phyloP scores from a whole-genome alignment of 2,113 vertebrate genomes.

The Grus americana region DNA sequence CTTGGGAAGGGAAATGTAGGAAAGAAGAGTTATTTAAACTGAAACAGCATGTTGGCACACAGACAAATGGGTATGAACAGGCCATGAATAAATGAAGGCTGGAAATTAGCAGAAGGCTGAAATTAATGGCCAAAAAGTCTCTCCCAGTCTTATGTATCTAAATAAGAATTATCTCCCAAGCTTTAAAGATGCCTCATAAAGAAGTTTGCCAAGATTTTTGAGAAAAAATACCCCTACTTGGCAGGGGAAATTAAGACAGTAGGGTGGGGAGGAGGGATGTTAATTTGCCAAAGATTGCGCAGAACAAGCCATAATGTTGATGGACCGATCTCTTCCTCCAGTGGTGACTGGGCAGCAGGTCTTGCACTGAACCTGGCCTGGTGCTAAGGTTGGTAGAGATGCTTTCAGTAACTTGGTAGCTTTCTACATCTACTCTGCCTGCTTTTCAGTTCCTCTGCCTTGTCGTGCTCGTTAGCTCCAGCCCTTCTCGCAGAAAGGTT shows the following conservation, averaged over 20 bases:
- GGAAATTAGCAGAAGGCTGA: constrained; percentile 43
- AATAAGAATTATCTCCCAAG: constrained; percentile 29
- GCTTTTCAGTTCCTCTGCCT: neutral
- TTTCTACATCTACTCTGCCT: neutral
- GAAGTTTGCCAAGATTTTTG: neutral
- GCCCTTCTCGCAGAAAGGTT: neutral
- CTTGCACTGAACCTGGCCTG: neutral
- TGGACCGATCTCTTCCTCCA: neutral
- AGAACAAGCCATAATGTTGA: neutral
- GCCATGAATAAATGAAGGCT: constrained; percentile 38
- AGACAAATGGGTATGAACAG: constrained; percentile 19
- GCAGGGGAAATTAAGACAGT: neutral
- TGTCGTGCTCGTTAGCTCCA: accelerated
- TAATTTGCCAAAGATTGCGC: neutral
- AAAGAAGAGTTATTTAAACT: constrained; percentile 14
- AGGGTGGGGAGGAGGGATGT: neutral
- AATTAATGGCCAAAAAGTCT: constrained; percentile 36
- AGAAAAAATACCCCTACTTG: constrained; percentile 24
- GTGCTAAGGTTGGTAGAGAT: neutral
- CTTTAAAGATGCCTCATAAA: constrained; percentile 17
- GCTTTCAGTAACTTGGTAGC: neutral
- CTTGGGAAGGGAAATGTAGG: neutral
- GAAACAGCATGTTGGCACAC: neutral
- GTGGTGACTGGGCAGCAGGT: neutral
- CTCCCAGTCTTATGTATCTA: neutral